Percentiles rank a stretch among this genome's conserved stretches.
phyloP scores from a whole-genome alignment of 2,797 vertebrate species.

The Vespertilio murinus region DNA sequence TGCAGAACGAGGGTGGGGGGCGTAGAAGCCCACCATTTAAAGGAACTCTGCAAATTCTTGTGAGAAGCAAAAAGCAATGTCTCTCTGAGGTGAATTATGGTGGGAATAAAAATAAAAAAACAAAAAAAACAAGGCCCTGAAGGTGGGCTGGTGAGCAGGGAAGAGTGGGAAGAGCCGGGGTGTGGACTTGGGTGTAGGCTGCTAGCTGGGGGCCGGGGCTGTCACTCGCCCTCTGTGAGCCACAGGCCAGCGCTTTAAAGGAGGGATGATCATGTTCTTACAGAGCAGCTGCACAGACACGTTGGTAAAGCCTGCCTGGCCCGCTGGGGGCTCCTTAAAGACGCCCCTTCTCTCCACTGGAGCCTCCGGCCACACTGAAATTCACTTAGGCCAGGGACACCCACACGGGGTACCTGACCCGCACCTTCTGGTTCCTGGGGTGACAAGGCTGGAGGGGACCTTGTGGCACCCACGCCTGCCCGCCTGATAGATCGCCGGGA shows the following conservation, averaged over 20 bases:
- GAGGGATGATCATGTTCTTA: background rate
- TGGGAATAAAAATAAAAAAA: too few relatives aligned
- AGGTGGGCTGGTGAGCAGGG: background rate
- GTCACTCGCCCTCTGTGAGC: background rate
- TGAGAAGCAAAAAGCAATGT: background rate
- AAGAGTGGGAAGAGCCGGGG: background rate
- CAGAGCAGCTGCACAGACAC: background rate
- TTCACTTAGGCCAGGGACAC: background rate
- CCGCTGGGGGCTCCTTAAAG: background rate
- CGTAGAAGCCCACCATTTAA: background rate
- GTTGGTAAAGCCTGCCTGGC: rapidly evolving
- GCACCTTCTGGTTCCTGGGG: background rate
- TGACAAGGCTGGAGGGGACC: background rate
- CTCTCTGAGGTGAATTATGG: background rate
- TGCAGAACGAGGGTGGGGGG: background rate
- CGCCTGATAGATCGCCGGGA: background rate
- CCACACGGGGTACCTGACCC: background rate
- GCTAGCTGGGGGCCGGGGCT: too few relatives aligned
- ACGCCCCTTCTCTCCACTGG: background rate
- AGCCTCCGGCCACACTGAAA: background rate
- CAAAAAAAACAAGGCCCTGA: background rate
- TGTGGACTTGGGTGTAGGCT: too few relatives aligned
- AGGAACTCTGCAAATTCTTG: background rate
- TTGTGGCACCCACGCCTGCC: background rate
- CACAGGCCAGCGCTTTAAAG: background rate